Base-by-base conservation (phyloP, 2,888 invertebrate genomes). In the Cylloceria caligata region DNA sequence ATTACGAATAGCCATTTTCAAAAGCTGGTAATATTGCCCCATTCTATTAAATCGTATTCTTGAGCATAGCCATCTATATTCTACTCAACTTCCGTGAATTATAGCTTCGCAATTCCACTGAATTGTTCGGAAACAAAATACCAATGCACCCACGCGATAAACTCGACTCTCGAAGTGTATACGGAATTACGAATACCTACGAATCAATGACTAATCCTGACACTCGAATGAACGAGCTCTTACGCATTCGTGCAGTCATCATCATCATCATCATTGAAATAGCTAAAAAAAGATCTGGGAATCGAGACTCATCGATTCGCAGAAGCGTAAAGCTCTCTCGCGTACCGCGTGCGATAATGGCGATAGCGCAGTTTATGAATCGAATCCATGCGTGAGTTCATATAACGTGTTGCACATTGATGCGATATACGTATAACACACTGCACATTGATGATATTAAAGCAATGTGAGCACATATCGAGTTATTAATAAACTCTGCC, bases 401-500 rank as follows among this genome's bases (percentile, higher is more conserved):
- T 24, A 19, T 52, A 52, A 27, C 49, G 19, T 36, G 16, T 13
- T 30, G 34, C 19, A 30, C 47, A 67, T 47, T 47, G 45, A 67
- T 47, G 67, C 21, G 13, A 13, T 27, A 7, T 36, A 36, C 36
- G 5, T 36, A 36, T 9, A 36, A 64, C 4, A 24, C n/a, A 7
- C n/a, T 19, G 39, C 71, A 60, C 67, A n/a, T n/a, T n/a, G n/a
- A n/a, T 75, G 65, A 81, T 80, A 75, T 71, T 39, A 39, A 3
- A 24, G 49, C 6, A 36, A 11, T 19, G 45, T 39, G 72, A 27
- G 62, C 69, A 19, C 42, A 39, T 57, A 65, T 36, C 64, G 71
- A 71, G 57, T 81, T 78, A 78, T 78, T 78, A 74, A 81, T 81
- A 81, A 74, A 71, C 69, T n/a, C 69, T n/a, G 65, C 55, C 73